Base-by-base conservation (phyloP, 1,140 invertebrate genomes). In the Diabrotica undecimpunctata region DNA sequence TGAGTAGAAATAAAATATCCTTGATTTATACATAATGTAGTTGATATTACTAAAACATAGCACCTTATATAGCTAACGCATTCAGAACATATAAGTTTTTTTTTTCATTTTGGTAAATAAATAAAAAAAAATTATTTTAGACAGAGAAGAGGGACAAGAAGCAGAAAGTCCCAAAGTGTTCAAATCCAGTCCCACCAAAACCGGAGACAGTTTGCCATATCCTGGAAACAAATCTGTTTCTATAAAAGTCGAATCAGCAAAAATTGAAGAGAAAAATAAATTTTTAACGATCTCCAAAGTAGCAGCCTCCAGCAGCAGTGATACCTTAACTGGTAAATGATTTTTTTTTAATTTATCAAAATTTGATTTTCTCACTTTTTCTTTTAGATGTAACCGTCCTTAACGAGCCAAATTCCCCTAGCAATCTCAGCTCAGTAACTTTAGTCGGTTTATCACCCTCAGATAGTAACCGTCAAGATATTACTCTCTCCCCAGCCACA, bases 361-460 rank as follows among this genome's bases (percentile, higher is more conserved):
- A 39, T 12, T 58, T 38, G 5, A 7, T 14, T 39, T n/a, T 3
- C 12, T 1, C 7, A 3, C 38, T 14, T n/a, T 37, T 11, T 6
- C 38, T 62, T 53, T 6, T 53, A 75, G 75, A 77, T 61, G 69
- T 70, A 37, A 74, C 75, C 35, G 77, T 81, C 6, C 66, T 82
- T 7, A 87, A 85, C 74, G 82, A 82, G 14, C 85, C 87, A 51
- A 87, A 87, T 0, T 90, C 90, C 0, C 89, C 89, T 0, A 87
- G 88, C 41, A 89, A 88, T 62, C 73, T 89, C 3, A 90, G 88
- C 70, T 87, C 87, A 4, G 85, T 88, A 8, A 91, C 89, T 5
- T 74, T 91, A 57, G 86, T 90, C 0, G 88, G 86, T 6, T 75
- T 74, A 7, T 82, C 81, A 2, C 80, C 82, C 68, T 78, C 74